Evolutionary conservation across 2,797 vertebrate species (phyloP), one percentile per base, ranked within the genome.

Genomic region (Acanthurus tractus): DNA sequence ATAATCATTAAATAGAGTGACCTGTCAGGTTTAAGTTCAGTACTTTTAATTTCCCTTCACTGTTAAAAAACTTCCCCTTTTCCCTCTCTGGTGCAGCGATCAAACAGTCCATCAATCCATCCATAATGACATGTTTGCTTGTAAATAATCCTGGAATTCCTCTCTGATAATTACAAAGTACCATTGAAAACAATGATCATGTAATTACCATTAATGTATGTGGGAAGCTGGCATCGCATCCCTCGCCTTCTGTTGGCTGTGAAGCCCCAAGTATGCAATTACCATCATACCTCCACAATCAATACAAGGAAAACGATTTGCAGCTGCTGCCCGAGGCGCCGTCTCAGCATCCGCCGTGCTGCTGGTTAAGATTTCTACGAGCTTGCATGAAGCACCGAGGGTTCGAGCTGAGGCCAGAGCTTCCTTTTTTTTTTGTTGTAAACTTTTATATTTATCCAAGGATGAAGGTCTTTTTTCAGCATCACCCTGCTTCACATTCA

Each of bases 191-290:
- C 63, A 61, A 56, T 53, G 38, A 38, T 53, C n/a, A 20, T 53
- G 11, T 52, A 25, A 55, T 61, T 54, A 11, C 22, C 17, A 29
- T 61, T 45, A 18, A 59, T 53, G 29, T 23, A 45, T 53, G 34
- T 56, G 2, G 42, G n/a, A 38, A 18, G 45, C 61, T 34, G 4
- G 9, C 25, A 42, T 61, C 72, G 49, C 5, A 53, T 38, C 49
- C n/a, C 45, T 4, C 38, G 23, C 42, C 58, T 49, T 82, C 40
- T 74, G 23, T 59, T 70, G n/a, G 15, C 68, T 18, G 56, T 46
- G 36, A 45, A 66, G 3, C 38, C 34, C 13, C 46, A 52, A 73
- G 70, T 70, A 78, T 63, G 66, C 7, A 71, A 62, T 72, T 59
- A 52, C 2, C 29, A 12, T 56, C 11, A 2, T 49, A 48, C 18